Conservation (phyloP, 2,797 vertebrate species). For the Danio albolineatus region DNA sequence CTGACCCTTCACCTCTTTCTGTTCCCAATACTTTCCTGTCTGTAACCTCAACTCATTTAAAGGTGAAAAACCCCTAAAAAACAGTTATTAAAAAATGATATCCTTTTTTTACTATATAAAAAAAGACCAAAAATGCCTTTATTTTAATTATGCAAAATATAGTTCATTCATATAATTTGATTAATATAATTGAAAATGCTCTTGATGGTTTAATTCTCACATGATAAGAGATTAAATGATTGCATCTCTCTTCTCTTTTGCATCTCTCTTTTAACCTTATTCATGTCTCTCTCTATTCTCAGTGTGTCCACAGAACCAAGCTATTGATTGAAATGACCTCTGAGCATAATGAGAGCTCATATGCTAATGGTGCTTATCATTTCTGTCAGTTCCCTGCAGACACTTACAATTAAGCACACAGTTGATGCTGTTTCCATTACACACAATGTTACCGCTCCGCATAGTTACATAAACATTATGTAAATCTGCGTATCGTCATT, state of each 20-base stretch:
- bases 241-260: not conserved
- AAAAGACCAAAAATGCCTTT: no score
- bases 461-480: slow-evolving; percentile 45
- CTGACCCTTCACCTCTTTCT: no score
- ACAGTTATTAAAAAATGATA: no score
- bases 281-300: slow-evolving; percentile 30
- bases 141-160: no score
- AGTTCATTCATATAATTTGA: no score
- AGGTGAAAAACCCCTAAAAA: no score
- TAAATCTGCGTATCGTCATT: slow-evolving; percentile 33
- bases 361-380: slow-evolving; percentile 46
- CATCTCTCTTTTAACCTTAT: not conserved
- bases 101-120: no score
- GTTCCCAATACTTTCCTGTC: no score
- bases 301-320: slow-evolving; percentile 28
- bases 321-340: slow-evolving; percentile 59
- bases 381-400: slow-evolving; percentile 50
- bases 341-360: slow-evolving; percentile 49
- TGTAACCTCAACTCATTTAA: no score
- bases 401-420: slow-evolving; percentile 49
- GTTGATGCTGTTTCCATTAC: slow-evolving; percentile 54
- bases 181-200: no score
- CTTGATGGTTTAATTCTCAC: no score
- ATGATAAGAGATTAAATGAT: no score
- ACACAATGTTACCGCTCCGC: slow-evolving; percentile 30